phyloP scores from a whole-genome alignment of 2,888 invertebrate genomes.

The Anaspis maculata region DNA sequence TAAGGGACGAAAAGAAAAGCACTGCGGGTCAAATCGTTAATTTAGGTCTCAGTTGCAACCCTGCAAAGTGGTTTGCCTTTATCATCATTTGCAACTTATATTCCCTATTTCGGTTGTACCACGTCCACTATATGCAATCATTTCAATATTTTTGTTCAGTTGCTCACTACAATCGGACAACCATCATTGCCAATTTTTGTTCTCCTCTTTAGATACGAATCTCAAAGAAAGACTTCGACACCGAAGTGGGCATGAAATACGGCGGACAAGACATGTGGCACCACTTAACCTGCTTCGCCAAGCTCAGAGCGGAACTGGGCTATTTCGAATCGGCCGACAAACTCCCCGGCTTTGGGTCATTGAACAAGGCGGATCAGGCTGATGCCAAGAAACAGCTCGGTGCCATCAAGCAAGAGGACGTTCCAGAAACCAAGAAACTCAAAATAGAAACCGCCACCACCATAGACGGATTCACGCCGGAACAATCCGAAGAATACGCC shows the following conservation, averaged over 20 bases:
- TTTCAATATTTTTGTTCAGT: no score
- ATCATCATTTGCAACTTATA: no score
- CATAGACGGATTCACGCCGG: slow-evolving; percentile 38
- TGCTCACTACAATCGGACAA: no score
- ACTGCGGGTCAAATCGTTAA: no score
- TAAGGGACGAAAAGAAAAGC: no score
- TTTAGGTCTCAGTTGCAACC: no score
- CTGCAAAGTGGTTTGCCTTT: no score
- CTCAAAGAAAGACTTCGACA: slow-evolving; percentile 77
- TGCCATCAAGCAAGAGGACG: slow-evolving; percentile 47
- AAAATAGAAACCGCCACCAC: slow-evolving; percentile 48
- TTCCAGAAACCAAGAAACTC: slow-evolving; percentile 57
- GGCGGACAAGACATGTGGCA: slow-evolving; percentile 86
- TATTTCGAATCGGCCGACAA: slow-evolving; percentile 64
- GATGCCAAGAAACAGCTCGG: slow-evolving; percentile 54
- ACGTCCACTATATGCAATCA: no score
- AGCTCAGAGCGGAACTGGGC: slow-evolving; percentile 60
- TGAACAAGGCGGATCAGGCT: slow-evolving; percentile 65
- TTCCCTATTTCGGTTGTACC: no score
- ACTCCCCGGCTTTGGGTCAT: slow-evolving; percentile 66
- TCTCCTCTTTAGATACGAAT: slow-evolving; percentile 56
- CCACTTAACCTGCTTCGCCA: slow-evolving; percentile 84
- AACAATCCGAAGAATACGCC: slow-evolving; percentile 47
- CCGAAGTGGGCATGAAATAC: slow-evolving; percentile 68
- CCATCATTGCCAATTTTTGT: no score